Evolutionary conservation across 2,888 invertebrate genomes (phyloP), one percentile per base, ranked within the genome.

Genomic region (Phania funesta): DNA sequence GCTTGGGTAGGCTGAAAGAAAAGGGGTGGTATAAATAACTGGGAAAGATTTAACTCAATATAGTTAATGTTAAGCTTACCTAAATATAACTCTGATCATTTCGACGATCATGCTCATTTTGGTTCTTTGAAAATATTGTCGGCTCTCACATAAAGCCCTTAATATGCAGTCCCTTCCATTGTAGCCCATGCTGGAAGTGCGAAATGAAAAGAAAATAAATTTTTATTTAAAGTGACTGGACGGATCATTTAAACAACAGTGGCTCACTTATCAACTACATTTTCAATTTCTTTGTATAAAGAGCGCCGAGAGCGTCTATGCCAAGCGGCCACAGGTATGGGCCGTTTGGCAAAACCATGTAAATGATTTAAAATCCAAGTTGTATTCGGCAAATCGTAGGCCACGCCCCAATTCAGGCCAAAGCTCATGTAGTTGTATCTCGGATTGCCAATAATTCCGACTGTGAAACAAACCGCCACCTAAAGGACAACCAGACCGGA

Each of bases 131-230:
- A 95, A 92, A n/a, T 93, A 92, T 80, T 94, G 94, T 0, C 94
- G 93, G 8, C 95, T 94, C 87, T 96, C 96, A 89, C 96, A 96
- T 0, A 96, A 91, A 0, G 95, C 93, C 64, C 94, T 93, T 73
- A 95, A 89, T 35, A 96, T 92, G 86, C 96, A 96, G 29, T 93
- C 92, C 38, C 94, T 92, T 0, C 96, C 96, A 86, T 94, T 93
- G 87, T 94, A 95, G 3, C 96, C 96, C 94, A 95, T 95, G 82
- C 96, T 96, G 90, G 6, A 92, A 92, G 11, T 26, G 84, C 58
- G 58, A 58, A 70, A 56, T 9, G n/a, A 48, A 20, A 71, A 60
- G 20, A 0, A 78, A 16, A 60, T 16, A 41, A 2, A 52, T 32
- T 24, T 11, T 20, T 20, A 18, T 41, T 18, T n/a, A 6, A 7